Evolutionary conservation across 1,140 invertebrate species (phyloP).

Genomic region (Odontomachus brunneus): DNA sequence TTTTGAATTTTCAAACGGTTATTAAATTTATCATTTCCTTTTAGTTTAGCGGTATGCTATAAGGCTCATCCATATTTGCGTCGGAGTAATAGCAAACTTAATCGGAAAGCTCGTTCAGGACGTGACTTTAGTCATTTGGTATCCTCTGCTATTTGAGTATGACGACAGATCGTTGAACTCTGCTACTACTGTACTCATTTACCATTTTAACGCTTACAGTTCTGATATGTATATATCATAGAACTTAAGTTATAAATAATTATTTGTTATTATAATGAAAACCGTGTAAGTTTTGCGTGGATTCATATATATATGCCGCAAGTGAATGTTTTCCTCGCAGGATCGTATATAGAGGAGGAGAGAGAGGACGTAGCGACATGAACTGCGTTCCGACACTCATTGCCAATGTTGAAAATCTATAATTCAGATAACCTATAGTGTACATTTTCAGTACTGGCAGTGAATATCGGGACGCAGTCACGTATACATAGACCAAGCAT

Average conservation of each 20-base stretch:
- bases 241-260: not conserved
- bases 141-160: conserved; percentile 20
- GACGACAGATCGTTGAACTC: conserved; percentile 79
- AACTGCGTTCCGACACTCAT: too few species aligned
- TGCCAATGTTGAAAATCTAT: too few species aligned
- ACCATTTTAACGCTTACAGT: conserved; percentile 40
- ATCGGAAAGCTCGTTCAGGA: not conserved
- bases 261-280: not conserved
- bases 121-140: not conserved
- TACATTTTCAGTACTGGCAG: too few species aligned
- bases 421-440: too few species aligned
- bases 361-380: too few species aligned
- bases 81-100: too few species aligned
- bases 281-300: not conserved
- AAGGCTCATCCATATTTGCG: too few species aligned
- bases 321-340: not conserved
- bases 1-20: not conserved
- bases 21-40: not conserved
- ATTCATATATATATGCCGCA: not conserved
- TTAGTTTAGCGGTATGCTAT: too few species aligned
- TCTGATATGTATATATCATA: not conserved
- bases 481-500: too few species aligned
- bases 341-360: not conserved
- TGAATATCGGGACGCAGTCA: too few species aligned
- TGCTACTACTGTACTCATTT: conserved; percentile 55